Evolutionary conservation across 2,113 vertebrate species (phyloP).

Genomic region (Philantomba maxwellii): DNA sequence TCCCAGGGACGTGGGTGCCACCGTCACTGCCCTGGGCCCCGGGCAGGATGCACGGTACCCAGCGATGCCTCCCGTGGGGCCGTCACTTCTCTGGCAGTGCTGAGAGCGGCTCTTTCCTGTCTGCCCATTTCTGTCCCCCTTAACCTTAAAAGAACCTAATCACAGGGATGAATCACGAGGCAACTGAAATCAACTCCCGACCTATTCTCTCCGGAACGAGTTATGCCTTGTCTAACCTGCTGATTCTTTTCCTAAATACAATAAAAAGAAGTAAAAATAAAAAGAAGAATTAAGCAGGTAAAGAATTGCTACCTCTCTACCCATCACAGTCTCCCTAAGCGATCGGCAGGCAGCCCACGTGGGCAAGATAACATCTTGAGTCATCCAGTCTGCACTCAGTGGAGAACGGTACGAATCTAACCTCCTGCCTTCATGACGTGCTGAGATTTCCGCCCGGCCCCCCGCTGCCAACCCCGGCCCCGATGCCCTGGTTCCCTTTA

Average conservation of each 20-base stretch:
- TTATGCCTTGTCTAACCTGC: neutral
- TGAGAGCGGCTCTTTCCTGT: neutral
- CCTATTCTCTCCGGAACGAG: neutral
- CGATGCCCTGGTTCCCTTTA: neutral
- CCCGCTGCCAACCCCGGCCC: fast-evolving
- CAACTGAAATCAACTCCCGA: neutral
- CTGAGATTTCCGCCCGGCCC: neutral
- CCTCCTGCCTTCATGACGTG: too few species aligned
- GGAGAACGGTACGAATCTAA: neutral
- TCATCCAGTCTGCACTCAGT: neutral
- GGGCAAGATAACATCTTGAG: neutral
- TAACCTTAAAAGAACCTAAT: neutral
- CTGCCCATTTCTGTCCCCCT: neutral
- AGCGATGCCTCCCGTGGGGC: fast-evolving
- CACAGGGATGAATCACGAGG: neutral
- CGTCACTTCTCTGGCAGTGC: neutral
- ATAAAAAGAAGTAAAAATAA: neutral
- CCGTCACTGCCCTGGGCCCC: too few species aligned
- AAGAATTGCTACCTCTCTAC: neutral
- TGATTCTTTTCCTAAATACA: neutral
- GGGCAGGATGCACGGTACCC: neutral
- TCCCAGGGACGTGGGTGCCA: neutral
- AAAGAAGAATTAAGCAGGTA: neutral
- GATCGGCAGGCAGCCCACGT: neutral
- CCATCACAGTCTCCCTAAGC: neutral